phyloP scores from a whole-genome alignment of 2,888 invertebrate species.

The Dendrolimus pini region DNA sequence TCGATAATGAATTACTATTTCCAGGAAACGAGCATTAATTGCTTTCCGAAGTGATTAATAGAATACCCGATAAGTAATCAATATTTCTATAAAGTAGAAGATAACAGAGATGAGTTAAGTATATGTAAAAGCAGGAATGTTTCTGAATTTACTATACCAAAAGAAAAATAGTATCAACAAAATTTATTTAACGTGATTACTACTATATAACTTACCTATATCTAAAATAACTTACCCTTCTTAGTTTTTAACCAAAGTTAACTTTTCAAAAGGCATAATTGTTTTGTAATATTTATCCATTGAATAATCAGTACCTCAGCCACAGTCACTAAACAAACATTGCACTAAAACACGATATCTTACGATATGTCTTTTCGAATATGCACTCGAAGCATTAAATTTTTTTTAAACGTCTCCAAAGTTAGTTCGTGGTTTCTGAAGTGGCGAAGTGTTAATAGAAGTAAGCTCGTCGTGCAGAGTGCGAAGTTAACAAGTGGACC shows the following conservation, averaged over 20 bases:
- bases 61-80: no score
- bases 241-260: background rate
- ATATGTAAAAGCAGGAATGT: no score
- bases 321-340: constrained; percentile 4
- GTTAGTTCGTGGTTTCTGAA: constrained; percentile 5
- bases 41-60: no score
- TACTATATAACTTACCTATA: background rate
- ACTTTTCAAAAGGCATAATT: background rate
- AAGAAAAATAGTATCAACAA: background rate
- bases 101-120: no score
- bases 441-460: constrained; percentile 27
- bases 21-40: no score
- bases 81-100: no score
- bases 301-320: background rate
- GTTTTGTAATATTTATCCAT: background rate
- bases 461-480: constrained; percentile 33
- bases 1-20: no score
- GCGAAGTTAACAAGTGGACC: constrained; percentile 41
- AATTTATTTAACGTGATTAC: background rate
- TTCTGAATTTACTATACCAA: no score
- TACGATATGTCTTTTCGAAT: no score
- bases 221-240: background rate
- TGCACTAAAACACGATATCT: background rate
- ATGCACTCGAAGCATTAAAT: no score
- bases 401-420: no score